Evolutionary conservation across 30 jellyfish, hydroid and myxozoan genomes (phyloP).

Genomic region (Aurelia sp.): DNA sequence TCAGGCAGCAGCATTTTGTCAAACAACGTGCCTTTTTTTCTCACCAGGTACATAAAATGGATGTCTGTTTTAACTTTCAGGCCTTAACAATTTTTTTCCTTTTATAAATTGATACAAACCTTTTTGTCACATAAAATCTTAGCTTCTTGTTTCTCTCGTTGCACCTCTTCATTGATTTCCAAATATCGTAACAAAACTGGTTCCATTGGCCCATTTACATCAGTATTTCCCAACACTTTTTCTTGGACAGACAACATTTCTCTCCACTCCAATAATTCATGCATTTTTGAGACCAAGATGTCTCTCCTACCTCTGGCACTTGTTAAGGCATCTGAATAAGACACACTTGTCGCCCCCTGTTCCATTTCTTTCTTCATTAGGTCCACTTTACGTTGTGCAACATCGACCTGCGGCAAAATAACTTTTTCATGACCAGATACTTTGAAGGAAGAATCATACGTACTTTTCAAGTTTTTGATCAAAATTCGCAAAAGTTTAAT

Average conservation of each 20-base stretch:
- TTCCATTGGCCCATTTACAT: slow-evolving; percentile 14
- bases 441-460: no score
- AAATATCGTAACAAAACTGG: slow-evolving; percentile 54
- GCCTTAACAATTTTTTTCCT: no score
- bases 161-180: slow-evolving; percentile 36
- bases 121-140: slow-evolving; percentile 39
- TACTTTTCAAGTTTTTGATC: no score
- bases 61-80: no score
- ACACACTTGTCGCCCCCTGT: slow-evolving; percentile 40
- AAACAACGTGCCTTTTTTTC: no score
- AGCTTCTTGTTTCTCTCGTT: slow-evolving; percentile 57
- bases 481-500: no score
- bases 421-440: no score
- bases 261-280: slow-evolving; percentile 55
- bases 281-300: slow-evolving; percentile 27
- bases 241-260: slow-evolving; percentile 24
- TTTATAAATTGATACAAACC: slow-evolving; percentile 17
- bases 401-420: slow-evolving; percentile 55
- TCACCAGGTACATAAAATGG: no score
- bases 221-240: neutral
- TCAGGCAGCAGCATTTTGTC: no score
- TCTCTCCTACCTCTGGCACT: slow-evolving; percentile 63
- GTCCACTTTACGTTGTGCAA: slow-evolving; percentile 69
- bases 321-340: slow-evolving; percentile 37
- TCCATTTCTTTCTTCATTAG: slow-evolving; percentile 25